Conservation (phyloP, 2,113 vertebrate genomes). For the Nothoprocta perdicaria region DNA sequence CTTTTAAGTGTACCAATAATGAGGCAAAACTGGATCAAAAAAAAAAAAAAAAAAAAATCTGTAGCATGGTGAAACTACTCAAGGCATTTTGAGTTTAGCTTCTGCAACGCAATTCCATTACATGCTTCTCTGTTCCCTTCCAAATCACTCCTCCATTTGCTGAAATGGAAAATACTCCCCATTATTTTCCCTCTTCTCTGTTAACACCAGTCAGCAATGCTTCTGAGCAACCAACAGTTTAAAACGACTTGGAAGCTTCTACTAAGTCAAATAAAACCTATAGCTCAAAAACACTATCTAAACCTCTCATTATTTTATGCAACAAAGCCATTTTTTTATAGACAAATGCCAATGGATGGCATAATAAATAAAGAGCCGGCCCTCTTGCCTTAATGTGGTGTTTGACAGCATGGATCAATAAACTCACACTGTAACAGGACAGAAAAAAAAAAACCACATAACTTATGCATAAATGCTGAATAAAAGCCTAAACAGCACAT, state of each 20-base stretch:
- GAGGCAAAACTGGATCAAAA: background rate
- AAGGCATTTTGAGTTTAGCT: background rate
- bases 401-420: background rate
- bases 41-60: background rate
- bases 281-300: constrained; percentile 15
- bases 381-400: background rate
- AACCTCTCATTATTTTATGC: background rate
- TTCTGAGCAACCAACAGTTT: background rate
- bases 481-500: background rate
- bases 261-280: constrained; percentile 5
- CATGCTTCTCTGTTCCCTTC: background rate
- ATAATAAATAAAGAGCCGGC: background rate
- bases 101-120: background rate
- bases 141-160: background rate
- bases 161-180: background rate
- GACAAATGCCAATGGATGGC: background rate
- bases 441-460: background rate
- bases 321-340: background rate
- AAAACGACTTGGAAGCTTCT: background rate
- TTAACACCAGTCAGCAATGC: background rate
- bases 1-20: background rate
- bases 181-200: background rate
- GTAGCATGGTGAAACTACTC: background rate
- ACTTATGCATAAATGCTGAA: background rate
- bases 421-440: background rate